Base-by-base conservation (phyloP, 2,797 vertebrate species). In the Sebastes alutus region DNA sequence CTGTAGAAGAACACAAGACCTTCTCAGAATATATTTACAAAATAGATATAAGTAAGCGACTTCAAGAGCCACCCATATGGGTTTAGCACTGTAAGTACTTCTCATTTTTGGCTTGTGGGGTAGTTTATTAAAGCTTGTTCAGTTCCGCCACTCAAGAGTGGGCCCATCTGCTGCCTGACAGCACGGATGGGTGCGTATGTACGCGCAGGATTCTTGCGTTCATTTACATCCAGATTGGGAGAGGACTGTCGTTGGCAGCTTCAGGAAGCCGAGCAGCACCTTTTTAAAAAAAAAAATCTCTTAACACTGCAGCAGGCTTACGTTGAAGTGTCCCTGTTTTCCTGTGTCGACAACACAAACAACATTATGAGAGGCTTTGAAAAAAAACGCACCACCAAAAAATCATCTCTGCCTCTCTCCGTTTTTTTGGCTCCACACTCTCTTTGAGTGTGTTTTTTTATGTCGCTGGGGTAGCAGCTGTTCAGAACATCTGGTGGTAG, bases 401-500 rank as follows among this genome's bases (percentile, higher is more conserved):
- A 72, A 69, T 64, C 68, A 56, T 78, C 23, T 33, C 72, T 75
- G 32, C 72, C 79, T 71, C 61, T 61, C 60, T 69, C 35, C 23
- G 3, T 32, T 18, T 42, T 42, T 81, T 77, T 77, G 42, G 55
- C 73, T 78, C 30, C 63, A 59, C 33, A 22, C 62, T 77, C 63
- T 23, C 20, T 54, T 30, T 5, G 64, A 87, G 86, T 82, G 81
- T 77, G 66, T 42, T 87, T 87, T 65, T 88, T 73, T 60, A 77
- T 81, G 78, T 88, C 67, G 32, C 77, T 74, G 9, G 77, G 5
- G 84, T 73, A 93, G 83, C 94, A 94, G 91, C 91, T 95, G 94
- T 81, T 89, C 65, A n/a, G 64, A 94, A 93, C 93, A 94, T 94
- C 94, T 95, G 93, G 85, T 61, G 73, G 84, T 62, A 52, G 59